Evolutionary conservation across 2,797 vertebrate species (phyloP).

Genomic region (Corythornis leucogaster): DNA sequence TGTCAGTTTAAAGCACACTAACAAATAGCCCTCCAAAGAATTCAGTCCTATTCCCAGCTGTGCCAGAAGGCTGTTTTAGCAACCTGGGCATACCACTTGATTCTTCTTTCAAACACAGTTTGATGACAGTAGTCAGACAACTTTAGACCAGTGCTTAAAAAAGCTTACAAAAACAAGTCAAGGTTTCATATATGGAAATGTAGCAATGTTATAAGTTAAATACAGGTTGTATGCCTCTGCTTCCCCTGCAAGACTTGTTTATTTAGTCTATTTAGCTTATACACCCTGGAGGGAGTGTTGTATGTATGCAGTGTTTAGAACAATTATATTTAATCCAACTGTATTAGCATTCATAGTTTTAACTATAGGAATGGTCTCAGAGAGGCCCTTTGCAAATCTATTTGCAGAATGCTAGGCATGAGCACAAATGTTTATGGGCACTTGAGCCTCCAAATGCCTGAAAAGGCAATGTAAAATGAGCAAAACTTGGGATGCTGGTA

Average conservation of each 20-base stretch:
- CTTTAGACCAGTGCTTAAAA: background rate
- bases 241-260: conserved; percentile 17
- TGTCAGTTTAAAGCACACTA: background rate
- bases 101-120: background rate
- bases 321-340: conserved; percentile 25
- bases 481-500: background rate
- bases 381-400: conserved; percentile 21
- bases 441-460: background rate
- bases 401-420: conserved; percentile 11
- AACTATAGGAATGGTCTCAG: conserved; percentile 16
- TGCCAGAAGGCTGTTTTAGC: background rate
- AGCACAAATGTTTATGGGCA: background rate
- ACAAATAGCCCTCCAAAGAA: background rate
- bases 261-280: conserved; percentile 22
- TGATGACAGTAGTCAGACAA: too few species aligned
- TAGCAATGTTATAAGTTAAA: background rate
- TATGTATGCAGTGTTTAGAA: background rate
- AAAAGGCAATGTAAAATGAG: background rate
- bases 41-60: background rate
- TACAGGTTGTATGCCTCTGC: background rate
- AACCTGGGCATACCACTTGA: background rate
- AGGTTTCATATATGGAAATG: background rate
- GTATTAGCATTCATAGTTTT: conserved; percentile 1
- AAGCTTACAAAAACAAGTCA: background rate
- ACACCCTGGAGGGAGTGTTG: conserved; percentile 2